phyloP scores from a whole-genome alignment of 2,888 invertebrate species.

The Rhagium mordax region DNA sequence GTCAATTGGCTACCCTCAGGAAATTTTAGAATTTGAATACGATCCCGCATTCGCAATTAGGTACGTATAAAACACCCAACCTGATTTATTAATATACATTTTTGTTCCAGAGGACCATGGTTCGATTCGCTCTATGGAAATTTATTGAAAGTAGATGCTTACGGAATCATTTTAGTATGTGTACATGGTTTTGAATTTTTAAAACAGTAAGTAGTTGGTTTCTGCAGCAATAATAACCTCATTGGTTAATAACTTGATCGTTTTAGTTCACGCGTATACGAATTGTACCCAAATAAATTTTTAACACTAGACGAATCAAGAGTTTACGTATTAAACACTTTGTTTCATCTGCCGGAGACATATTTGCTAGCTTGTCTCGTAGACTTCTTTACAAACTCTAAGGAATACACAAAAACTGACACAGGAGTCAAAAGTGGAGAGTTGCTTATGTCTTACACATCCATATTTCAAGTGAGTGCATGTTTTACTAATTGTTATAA shows the following conservation, averaged over 20 bases:
- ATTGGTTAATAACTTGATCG: slow-evolving; percentile 39
- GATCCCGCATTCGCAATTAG: slow-evolving; percentile 96
- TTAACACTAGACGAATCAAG: slow-evolving; percentile 94
- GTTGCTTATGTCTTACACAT: slow-evolving; percentile 96
- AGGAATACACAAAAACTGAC: slow-evolving; percentile 83
- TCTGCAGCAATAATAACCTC: not conserved
- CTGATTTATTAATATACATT: no score
- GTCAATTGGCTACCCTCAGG: slow-evolving; percentile 93
- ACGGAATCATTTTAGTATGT: slow-evolving; percentile 98
- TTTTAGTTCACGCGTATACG: slow-evolving; percentile 93
- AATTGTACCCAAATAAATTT: slow-evolving; percentile 98
- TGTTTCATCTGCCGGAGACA: slow-evolving; percentile 98
- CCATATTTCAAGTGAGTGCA: slow-evolving; percentile 86
- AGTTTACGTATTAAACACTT: slow-evolving; percentile 95
- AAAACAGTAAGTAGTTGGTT: slow-evolving; percentile 83
- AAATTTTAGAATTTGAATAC: slow-evolving; percentile 94
- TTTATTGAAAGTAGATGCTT: slow-evolving; percentile 96
- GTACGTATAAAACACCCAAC: slow-evolving; percentile 68
- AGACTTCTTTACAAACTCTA: slow-evolving; percentile 95
- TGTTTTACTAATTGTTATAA: slow-evolving; percentile 6
- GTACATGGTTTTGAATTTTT: slow-evolving; percentile 97
- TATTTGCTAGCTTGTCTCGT: slow-evolving; percentile 96
- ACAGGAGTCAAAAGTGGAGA: slow-evolving; percentile 93
- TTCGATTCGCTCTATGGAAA: slow-evolving; percentile 98
- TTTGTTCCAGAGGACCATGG: slow-evolving; percentile 91